Evolutionary conservation across 2,797 vertebrate species (phyloP), one percentile per base, ranked within the genome.

Genomic region (Micropoecilia bifurca): DNA sequence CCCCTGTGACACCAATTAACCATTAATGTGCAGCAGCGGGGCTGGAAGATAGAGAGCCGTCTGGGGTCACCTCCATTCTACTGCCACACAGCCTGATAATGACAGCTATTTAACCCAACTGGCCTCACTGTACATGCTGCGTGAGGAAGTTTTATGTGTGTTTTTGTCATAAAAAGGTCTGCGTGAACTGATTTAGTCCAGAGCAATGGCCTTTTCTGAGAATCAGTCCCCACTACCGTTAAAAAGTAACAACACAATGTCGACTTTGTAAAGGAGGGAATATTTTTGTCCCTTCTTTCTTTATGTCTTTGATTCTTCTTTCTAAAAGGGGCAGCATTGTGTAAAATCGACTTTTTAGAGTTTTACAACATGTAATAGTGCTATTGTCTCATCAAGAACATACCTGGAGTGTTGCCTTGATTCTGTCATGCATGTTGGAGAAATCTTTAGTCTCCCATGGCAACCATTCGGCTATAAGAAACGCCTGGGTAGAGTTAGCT

Each of bases 1-100:
- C 91, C 90, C 87, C 83, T 76, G 84, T 94, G 94, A 94, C 92
- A 93, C 92, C 93, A 95, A 94, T 94, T 93, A 94, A 93, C 87
- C 85, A 88, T 91, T 94, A 91, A 93, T 91, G 88, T 91, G 84
- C 83, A 88, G 86, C 85, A 72, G 30, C 53, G 76, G 77, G 89
- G 72, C 88, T 80, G 82, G 88, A 89, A 81, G 91, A 91, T 81
- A 84, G 86, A 91, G 88, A 81, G 80, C 78, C 78, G 85, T 84
- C 79, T 83, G 79, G 85, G 91, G 90, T 93, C 91, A 92, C 89
- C 90, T 85, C 90, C 87, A 83, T 84, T 47, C 88, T 84, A 36
- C 82, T 85, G 77, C 83, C 85, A 75, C 87, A 46, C 14, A 63
- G 75, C 47, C 78, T 86, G 66, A 88, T 92, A 90, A 93, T 87